Conservation (phyloP, 2,888 invertebrate species). For the Cheilosia urbana region DNA sequence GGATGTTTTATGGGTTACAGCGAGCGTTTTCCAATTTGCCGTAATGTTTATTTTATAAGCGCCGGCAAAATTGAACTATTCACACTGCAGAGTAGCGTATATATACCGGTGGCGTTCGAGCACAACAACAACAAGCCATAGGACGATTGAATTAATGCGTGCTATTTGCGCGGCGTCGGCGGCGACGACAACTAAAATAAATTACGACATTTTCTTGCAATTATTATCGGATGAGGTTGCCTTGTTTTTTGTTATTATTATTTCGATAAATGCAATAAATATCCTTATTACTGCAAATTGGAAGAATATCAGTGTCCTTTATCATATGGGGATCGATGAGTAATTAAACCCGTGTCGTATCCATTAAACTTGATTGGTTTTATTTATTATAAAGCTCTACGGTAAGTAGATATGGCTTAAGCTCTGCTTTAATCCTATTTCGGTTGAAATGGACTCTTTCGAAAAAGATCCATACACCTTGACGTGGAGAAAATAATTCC, state of each 20-base stretch:
- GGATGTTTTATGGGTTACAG: conserved; percentile 64
- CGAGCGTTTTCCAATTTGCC: conserved; percentile 73
- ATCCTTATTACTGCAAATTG: conserved; percentile 73
- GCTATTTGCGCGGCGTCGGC: conserved; percentile 51
- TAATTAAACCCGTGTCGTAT: conserved; percentile 56
- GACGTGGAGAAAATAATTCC: no score
- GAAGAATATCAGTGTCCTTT: conserved; percentile 53
- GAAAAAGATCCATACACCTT: no score
- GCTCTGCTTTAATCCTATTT: neutral
- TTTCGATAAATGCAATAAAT: conserved; percentile 60
- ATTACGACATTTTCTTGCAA: conserved; percentile 71
- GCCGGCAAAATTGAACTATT: conserved; percentile 66
- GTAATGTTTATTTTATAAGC: conserved; percentile 75
- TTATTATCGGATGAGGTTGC: conserved; percentile 68
- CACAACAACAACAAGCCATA: neutral
- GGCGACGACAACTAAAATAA: conserved; percentile 69
- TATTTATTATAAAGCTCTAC: conserved; percentile 37
- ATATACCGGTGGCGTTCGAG: neutral
- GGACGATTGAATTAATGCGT: conserved; percentile 64
- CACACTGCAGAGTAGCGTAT: conserved; percentile 8
- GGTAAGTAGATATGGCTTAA: neutral
- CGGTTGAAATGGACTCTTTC: no score
- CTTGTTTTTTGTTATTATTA: conserved; percentile 10
- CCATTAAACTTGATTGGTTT: conserved; percentile 54
- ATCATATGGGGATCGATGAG: conserved; percentile 40